Percentiles rank a stretch among this genome's conserved stretches.
These are phyloP conservation scores for Eurypyga helias DNA, from an alignment of 2,113 vertebrate species.

Conservation along the genomic window DNA sequence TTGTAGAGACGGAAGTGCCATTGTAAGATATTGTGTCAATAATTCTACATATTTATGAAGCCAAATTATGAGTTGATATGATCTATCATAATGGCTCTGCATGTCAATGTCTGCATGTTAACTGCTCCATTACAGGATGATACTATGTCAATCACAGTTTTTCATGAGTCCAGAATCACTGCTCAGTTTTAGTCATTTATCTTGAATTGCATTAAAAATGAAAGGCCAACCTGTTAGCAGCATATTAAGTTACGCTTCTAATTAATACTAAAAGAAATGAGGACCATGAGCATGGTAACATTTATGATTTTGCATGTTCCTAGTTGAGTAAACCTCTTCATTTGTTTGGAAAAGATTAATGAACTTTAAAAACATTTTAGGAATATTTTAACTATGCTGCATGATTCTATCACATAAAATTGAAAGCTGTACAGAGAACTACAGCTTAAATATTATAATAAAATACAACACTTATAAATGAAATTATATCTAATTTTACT, in stretches of 20 bases:
- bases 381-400: background rate
- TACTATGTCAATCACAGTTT: constrained; percentile 21
- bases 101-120: constrained; percentile 23
- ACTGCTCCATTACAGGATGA: constrained; percentile 32
- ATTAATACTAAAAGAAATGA: background rate
- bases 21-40: background rate
- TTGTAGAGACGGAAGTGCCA: background rate
- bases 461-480: constrained; percentile 61
- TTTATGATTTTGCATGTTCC: background rate
- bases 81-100: constrained; percentile 17
- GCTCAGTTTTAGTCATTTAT: constrained; percentile 11
- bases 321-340: background rate
- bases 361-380: background rate
- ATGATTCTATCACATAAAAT: constrained; percentile 14
- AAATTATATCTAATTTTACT: constrained; percentile 55
- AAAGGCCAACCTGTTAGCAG: constrained; percentile 36
- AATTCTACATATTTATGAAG: constrained; percentile 50
- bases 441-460: constrained; percentile 54
- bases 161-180: background rate
- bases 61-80: constrained; percentile 31
- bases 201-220: constrained; percentile 51
- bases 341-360: background rate
- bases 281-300: background rate
- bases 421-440: constrained; percentile 59
- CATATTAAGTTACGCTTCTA: constrained; percentile 14